phyloP scores from a whole-genome alignment of 2,113 vertebrate species.

The Crotophaga sulcirostris region DNA sequence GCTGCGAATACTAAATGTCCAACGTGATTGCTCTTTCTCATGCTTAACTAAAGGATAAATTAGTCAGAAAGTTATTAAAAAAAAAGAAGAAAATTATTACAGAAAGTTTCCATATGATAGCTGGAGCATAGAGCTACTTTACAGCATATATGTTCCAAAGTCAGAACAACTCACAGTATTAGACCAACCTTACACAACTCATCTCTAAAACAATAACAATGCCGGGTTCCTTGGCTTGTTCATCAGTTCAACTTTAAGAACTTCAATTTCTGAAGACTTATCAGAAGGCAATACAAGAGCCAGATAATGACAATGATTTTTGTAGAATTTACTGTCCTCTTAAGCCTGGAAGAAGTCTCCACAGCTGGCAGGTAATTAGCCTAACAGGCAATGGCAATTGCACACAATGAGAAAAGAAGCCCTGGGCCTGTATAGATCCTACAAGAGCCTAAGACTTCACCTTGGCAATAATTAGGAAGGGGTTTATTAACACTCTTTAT shows the following conservation, averaged over 20 bases:
- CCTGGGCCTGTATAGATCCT: not conserved
- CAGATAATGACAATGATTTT: not conserved
- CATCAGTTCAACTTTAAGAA: not conserved
- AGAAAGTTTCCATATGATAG: not conserved
- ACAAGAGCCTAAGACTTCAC: not conserved
- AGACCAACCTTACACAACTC: not conserved
- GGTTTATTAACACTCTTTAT: not conserved
- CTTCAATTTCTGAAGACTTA: not conserved
- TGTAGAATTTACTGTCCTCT: not conserved
- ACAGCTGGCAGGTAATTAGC: not conserved
- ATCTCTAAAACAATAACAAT: not conserved
- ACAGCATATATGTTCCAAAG: accelerated
- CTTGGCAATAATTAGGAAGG: not conserved
- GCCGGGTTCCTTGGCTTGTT: not conserved
- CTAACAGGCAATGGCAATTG: not conserved
- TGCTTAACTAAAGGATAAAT: not conserved
- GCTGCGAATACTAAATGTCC: not conserved
- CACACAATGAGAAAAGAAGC: not conserved
- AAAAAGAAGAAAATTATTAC: too few relatives aligned
- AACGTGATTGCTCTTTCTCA: not conserved
- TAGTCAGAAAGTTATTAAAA: not conserved
- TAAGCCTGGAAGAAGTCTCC: not conserved
- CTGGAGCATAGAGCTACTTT: not conserved
- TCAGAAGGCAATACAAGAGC: not conserved
- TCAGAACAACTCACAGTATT: not conserved